A percentile compares a stretch with the other conserved stretches of the same genome.
Evolutionary conservation across 2,113 vertebrate species (phyloP).

Genomic region (Oostethus manadensis): DNA sequence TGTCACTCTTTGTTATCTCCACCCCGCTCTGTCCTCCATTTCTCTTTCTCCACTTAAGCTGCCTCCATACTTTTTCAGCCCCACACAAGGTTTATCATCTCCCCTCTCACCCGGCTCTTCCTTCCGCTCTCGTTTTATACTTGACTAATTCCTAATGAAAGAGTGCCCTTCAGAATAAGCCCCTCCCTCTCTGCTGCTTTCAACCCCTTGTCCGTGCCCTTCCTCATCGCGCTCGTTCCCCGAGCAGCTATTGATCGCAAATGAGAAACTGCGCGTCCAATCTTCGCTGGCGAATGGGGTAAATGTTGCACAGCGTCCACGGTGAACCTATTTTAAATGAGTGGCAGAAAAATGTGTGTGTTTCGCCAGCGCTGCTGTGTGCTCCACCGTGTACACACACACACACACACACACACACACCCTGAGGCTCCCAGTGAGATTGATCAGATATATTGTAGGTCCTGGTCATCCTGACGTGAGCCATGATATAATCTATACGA

Average conservation of each 20-base stretch:
- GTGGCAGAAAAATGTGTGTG: slow-evolving; percentile 6
- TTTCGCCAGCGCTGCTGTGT: slow-evolving; percentile 10
- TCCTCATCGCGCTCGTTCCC: slow-evolving; percentile 7
- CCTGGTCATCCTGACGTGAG: slow-evolving; percentile 45
- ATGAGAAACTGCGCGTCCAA: slow-evolving; percentile 26
- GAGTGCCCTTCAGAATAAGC: slow-evolving; percentile 48
- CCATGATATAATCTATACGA: slow-evolving; percentile 46
- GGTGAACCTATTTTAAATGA: slow-evolving; percentile 8
- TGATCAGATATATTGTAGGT: slow-evolving; percentile 47
- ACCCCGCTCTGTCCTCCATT: slow-evolving; percentile 22
- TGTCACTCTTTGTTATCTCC: slow-evolving; percentile 41
- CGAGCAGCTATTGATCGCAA: slow-evolving; percentile 33
- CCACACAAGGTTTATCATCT: slow-evolving; percentile 18
- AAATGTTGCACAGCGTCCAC: neutral
- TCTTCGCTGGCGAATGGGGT: slow-evolving; percentile 1
- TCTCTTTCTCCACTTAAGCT: slow-evolving; percentile 24
- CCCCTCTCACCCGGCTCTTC: slow-evolving; percentile 18
- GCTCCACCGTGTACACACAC: neutral
- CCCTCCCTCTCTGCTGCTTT: slow-evolving; percentile 13
- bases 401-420: slow-evolving; percentile 9
- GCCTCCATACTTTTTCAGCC: slow-evolving; percentile 16
- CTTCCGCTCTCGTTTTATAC: slow-evolving; percentile 32
- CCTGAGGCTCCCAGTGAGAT: slow-evolving; percentile 35
- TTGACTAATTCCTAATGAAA: slow-evolving; percentile 43
- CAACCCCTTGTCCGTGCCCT: slow-evolving; percentile 5